phyloP scores from a whole-genome alignment of 1,140 invertebrate species.

The Zelostemma sp. region DNA sequence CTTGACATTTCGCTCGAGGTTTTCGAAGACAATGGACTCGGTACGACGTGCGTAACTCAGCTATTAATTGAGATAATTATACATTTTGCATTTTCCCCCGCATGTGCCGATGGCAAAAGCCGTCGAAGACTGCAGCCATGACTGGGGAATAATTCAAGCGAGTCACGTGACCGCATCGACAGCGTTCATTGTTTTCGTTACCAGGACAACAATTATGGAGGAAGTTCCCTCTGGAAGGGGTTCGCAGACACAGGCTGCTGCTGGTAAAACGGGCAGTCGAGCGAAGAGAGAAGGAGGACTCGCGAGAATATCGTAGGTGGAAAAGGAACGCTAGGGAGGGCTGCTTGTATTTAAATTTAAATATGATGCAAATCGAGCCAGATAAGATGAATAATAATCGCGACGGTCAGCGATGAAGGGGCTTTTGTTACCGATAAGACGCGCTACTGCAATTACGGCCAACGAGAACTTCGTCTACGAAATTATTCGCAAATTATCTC shows the following conservation, averaged over 20 bases:
- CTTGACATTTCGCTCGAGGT: too few relatives aligned
- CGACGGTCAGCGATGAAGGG: conserved; percentile 24
- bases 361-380: conserved; percentile 63
- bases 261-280: conserved; percentile 28
- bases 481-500: too few relatives aligned
- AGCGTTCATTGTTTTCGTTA: conserved; percentile 56
- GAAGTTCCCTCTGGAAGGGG: conserved; percentile 43
- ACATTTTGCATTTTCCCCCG: conserved; percentile 28
- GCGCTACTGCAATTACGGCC: conserved; percentile 29
- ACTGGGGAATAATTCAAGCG: conserved; percentile 50
- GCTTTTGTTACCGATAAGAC: conserved; percentile 42
- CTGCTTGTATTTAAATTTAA: conserved; percentile 61
- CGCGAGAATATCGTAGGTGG: conserved; percentile 41
- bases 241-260: conserved; percentile 32
- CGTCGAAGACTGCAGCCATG: conserved; percentile 45
- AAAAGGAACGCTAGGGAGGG: conserved; percentile 24
- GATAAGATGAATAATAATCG: conserved; percentile 65
- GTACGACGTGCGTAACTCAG: conserved; percentile 29
- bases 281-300: conserved; percentile 38
- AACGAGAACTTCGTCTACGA: conserved; percentile 16
- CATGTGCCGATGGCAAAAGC: conserved; percentile 24
- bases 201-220: conserved; percentile 48
- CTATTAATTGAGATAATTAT: conserved; percentile 48
- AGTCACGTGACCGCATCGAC: conserved; percentile 53
- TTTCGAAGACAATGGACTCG: too few relatives aligned